Base-by-base conservation (phyloP, 1,140 invertebrate species). In the Drosophila trapezifrons region DNA sequence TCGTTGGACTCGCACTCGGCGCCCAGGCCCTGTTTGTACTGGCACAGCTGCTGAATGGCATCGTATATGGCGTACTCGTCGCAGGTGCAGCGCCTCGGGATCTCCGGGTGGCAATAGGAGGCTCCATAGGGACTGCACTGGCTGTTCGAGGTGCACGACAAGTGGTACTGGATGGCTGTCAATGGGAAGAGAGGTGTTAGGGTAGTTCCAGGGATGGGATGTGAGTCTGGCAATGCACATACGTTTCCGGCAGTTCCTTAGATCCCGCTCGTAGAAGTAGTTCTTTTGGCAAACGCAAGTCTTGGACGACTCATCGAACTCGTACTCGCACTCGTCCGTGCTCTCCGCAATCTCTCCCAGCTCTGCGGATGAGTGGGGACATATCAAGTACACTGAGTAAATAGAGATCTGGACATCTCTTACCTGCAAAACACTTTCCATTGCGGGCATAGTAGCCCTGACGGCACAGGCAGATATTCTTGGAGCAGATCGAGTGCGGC, bases 301-400 rank as follows among this genome's bases (percentile, higher is more conserved):
- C 76, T 90, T 91, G 49, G 91, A 78, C 58, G 76, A 20, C 7
- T 83, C 64, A 74, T 92, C 87, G 45, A 83, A 91, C 76, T 80
- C 73, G 60, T 86, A 78, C 63, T 90, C 91, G 63, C 90, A 92
- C 59, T 90, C 87, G n/a, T 90, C 78, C 35, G 76, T 78, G 66
- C 90, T 91, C 75, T 92, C 89, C 27, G 91, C 91, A 83, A 91
- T 90, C 84, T 92, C 90, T 3, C 91, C 90, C n/a, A 92, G 72
- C 69, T 92, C 91, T 91, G 40, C 3, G 17, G 10, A n/a, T 9
- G 2, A 10, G 3, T 10, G 9, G 7, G 40, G 22, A 0, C 17
- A 13, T 3, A 0, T 8, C 58, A n/a, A 3, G 2, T 2, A 15
- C 13, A 9, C 5, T 7, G 13, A 10, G 0, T 0, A 22, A 9